These are phyloP conservation scores for Malthinus seriepunctatus DNA, from an alignment of 2,888 invertebrate species.

Conservation along the genomic window DNA sequence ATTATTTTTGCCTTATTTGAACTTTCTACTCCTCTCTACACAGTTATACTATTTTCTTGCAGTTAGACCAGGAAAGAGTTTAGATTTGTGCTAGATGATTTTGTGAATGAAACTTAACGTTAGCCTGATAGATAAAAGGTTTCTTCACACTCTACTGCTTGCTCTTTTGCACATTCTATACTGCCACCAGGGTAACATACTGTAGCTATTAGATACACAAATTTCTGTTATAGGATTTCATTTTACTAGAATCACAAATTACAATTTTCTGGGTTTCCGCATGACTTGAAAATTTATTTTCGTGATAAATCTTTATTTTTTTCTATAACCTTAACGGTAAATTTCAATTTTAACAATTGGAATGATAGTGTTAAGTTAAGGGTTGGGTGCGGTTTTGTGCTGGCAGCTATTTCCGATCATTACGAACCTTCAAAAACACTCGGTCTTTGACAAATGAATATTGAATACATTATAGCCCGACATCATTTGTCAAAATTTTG, in stretches of 20 bases:
- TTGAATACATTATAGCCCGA: constrained; percentile 37
- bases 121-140: no score
- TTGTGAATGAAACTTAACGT: no score
- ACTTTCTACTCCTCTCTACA: no score
- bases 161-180: no score
- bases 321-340: constrained; percentile 7
- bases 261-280: not conserved
- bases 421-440: constrained; percentile 35
- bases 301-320: not conserved
- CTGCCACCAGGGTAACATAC: no score
- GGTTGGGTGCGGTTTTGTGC: constrained; percentile 29
- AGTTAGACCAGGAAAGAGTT: no score
- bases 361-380: constrained; percentile 27
- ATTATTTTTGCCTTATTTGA: no score
- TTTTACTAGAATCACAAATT: not conserved
- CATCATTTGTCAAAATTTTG: constrained; percentile 36
- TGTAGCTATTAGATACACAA: no score
- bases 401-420: constrained; percentile 36
- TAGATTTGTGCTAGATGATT: no score
- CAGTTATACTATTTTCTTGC: no score
- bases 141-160: no score
- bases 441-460: constrained; percentile 36
- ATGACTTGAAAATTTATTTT: constrained; percentile 1
- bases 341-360: constrained; percentile 15
- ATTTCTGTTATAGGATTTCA: no score